Evolutionary conservation across 2,797 vertebrate genomes (phyloP).

Genomic region (Cirrhinus molitorella): DNA sequence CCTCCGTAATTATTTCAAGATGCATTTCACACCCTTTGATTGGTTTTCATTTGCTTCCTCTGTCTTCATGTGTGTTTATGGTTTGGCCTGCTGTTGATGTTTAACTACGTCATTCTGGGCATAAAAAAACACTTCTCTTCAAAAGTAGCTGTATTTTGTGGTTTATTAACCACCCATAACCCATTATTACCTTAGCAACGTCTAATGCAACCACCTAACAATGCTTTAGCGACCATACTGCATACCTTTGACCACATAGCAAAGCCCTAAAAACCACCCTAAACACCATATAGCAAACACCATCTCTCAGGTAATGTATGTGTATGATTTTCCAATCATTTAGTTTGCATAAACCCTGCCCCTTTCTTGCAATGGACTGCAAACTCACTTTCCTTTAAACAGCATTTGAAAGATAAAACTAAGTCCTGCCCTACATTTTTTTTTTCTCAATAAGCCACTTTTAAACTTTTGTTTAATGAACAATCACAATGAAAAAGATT

Average conservation of each 20-base stretch:
- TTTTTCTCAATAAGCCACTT: not conserved
- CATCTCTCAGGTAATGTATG: not conserved
- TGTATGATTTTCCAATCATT: not conserved
- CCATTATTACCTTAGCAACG: not conserved
- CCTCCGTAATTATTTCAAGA: constrained; percentile 8
- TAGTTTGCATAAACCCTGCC: not conserved
- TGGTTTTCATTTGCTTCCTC: constrained; percentile 10
- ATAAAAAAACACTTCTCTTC: not conserved
- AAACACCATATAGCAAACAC: not conserved
- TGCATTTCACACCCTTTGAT: not conserved
- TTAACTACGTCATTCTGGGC: not conserved
- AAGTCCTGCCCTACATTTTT: not conserved
- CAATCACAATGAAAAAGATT: too few species aligned
- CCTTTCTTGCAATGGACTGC: too few species aligned
- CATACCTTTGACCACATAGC: not conserved
- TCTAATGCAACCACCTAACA: not conserved
- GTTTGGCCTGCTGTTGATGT: not conserved
- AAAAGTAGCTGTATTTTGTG: not conserved
- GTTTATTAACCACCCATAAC: not conserved
- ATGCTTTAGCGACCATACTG: not conserved
- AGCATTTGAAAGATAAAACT: not conserved
- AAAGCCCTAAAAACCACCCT: not conserved
- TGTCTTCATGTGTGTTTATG: not conserved
- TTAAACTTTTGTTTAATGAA: too few species aligned
- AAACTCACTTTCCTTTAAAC: not conserved